Evolutionary conservation across 2,113 vertebrate species (phyloP).

Genomic region (Ameiurus melas): DNA sequence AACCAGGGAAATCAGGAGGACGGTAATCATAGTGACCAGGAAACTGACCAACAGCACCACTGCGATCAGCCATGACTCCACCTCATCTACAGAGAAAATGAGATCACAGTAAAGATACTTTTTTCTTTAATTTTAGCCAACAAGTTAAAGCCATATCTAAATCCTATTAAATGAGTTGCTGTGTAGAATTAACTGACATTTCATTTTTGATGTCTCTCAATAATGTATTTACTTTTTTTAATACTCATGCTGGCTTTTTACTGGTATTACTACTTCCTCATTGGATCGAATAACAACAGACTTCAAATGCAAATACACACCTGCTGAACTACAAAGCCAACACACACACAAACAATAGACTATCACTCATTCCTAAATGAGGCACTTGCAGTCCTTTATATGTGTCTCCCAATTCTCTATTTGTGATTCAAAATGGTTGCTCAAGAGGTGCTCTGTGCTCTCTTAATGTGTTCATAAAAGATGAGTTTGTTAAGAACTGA

Average conservation of each 20-base stretch:
- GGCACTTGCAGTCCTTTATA: neutral
- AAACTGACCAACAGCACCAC: conserved; percentile 50
- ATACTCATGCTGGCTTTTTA: neutral
- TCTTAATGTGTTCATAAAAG: too few relatives aligned
- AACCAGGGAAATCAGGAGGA: conserved; percentile 42
- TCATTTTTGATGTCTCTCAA: neutral
- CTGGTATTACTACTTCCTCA: neutral
- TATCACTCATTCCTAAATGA: neutral
- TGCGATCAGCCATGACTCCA: conserved; percentile 50
- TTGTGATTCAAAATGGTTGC: neutral
- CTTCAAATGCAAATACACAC: neutral
- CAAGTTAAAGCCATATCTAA: neutral
- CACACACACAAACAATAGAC: neutral
- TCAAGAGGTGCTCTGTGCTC: too few relatives aligned
- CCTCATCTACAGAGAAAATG: conserved; percentile 46
- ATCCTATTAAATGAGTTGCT: neutral
- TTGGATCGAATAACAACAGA: neutral
- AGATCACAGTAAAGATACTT: neutral
- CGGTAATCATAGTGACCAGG: conserved; percentile 7
- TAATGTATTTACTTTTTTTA: neutral
- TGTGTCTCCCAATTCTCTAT: neutral
- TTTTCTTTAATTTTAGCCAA: neutral
- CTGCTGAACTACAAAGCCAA: neutral
- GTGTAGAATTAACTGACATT: neutral
- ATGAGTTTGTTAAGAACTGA: neutral